A percentile compares a stretch with the other conserved stretches of the same genome.
phyloP scores from a whole-genome alignment of 2,113 vertebrate species.

The Cricetomys ansorgei region DNA sequence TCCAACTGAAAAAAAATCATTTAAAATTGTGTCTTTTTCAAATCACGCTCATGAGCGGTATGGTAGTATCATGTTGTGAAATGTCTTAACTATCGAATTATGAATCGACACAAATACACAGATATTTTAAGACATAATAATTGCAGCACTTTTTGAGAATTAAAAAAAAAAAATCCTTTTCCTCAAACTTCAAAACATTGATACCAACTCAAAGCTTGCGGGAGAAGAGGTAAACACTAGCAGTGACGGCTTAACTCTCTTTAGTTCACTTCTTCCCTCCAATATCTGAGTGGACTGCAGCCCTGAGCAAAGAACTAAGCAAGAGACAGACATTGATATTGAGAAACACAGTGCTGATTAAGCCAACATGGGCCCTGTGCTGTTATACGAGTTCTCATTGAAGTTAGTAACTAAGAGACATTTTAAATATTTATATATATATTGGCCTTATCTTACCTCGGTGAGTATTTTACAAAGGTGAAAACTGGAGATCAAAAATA shows the following conservation, averaged over 20 bases:
- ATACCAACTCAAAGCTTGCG: neutral
- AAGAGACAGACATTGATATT: neutral
- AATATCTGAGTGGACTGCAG: neutral
- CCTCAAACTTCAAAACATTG: constrained; percentile 27
- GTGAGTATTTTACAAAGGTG: neutral
- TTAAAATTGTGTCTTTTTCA: constrained; percentile 5
- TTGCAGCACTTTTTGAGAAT: neutral
- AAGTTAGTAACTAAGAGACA: neutral
- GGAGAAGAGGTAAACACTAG: neutral
- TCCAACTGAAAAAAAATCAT: neutral
- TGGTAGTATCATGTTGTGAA: neutral
- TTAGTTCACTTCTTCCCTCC: neutral
- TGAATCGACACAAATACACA: neutral
- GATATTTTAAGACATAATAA: constrained; percentile 28
- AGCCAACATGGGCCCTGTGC: neutral
- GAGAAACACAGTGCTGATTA: neutral
- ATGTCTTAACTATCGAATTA: neutral
- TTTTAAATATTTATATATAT: neutral
- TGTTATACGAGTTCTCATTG: neutral
- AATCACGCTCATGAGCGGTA: neutral
- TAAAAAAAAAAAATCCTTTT: neutral
- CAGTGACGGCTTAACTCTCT: neutral
- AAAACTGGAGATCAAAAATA: neutral
- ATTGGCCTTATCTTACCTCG: neutral
- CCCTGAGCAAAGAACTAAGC: neutral